Percentiles rank a stretch among this genome's conserved stretches.
Conservation (phyloP, 2,113 vertebrate species). For the Sporophila hypoxantha region DNA sequence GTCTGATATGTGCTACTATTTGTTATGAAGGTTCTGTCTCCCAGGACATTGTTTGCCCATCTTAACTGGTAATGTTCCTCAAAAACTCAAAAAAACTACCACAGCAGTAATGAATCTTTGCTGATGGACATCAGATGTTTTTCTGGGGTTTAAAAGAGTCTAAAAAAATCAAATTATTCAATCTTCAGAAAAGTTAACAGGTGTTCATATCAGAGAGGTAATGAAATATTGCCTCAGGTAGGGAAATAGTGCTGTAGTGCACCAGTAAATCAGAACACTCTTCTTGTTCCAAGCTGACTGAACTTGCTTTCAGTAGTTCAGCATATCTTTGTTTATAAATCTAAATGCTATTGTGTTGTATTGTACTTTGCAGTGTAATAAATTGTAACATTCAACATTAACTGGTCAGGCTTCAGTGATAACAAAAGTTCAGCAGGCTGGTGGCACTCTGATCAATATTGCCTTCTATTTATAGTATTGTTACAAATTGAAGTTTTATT, state of each 20-base stretch:
- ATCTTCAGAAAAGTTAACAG: not conserved
- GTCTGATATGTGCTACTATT: not conserved
- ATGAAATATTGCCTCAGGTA: not conserved
- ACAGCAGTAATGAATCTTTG: not conserved
- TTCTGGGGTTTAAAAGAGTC: not conserved
- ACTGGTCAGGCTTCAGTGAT: conserved; percentile 70
- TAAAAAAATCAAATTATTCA: conserved; percentile 2
- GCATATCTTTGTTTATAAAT: conserved; percentile 44
- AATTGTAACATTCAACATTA: conserved; percentile 67
- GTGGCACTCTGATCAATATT: conserved; percentile 67
- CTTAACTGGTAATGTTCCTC: not conserved
- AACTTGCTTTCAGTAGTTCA: conserved; percentile 16
- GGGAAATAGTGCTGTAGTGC: not conserved
- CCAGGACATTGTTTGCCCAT: not conserved
- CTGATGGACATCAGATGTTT: conserved; percentile 26
- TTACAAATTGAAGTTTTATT: conserved; percentile 79
- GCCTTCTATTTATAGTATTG: conserved; percentile 74
- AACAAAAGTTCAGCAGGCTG: conserved; percentile 65
- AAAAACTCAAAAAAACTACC: not conserved
- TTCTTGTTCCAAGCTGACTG: not conserved
- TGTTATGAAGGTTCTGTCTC: not conserved
- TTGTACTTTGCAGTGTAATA: conserved; percentile 60
- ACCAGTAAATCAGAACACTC: not conserved
- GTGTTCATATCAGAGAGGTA: not conserved
- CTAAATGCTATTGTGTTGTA: conserved; percentile 35